Percentiles rank a stretch among this genome's conserved stretches.
phyloP scores from a whole-genome alignment of 2,113 vertebrate genomes.

The Carassius auratus region DNA sequence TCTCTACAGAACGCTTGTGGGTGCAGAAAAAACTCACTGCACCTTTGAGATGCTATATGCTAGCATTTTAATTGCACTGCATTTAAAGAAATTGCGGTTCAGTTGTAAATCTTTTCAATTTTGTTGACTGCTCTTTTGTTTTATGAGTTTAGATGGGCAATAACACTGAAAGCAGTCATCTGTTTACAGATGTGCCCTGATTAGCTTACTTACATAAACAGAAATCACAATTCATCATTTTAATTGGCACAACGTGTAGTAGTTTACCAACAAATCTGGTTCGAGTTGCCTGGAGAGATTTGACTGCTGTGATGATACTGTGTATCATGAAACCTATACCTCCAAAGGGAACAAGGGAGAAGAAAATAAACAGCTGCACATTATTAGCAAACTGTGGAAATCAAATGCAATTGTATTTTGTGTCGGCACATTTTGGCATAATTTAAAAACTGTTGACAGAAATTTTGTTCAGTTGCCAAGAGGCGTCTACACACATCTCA shows the following conservation, averaged over 20 bases:
- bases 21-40: not conserved
- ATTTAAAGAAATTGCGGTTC: not conserved
- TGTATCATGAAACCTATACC: not conserved
- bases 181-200: constrained; percentile 28
- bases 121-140: not conserved
- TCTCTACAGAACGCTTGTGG: not conserved
- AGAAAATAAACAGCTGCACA: constrained; percentile 8
- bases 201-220: constrained; percentile 27
- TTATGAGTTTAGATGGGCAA: not conserved
- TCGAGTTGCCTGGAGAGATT: constrained; percentile 11
- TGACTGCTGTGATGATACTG: not conserved
- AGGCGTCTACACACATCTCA: not conserved
- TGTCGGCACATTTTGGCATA: not conserved
- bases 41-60: not conserved
- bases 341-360: not conserved
- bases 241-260: constrained; percentile 9
- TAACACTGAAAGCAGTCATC: constrained; percentile 15
- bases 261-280: constrained; percentile 32
- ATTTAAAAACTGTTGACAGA: constrained; percentile 1
- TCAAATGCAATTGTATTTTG: constrained; percentile 16
- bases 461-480: not conserved
- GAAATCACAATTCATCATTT: constrained; percentile 15
- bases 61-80: not conserved
- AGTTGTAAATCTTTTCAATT: not conserved
- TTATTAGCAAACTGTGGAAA: not conserved